These are phyloP conservation scores for Erannis defoliaria DNA, from an alignment of 2,888 invertebrate species.

Conservation along the genomic window DNA sequence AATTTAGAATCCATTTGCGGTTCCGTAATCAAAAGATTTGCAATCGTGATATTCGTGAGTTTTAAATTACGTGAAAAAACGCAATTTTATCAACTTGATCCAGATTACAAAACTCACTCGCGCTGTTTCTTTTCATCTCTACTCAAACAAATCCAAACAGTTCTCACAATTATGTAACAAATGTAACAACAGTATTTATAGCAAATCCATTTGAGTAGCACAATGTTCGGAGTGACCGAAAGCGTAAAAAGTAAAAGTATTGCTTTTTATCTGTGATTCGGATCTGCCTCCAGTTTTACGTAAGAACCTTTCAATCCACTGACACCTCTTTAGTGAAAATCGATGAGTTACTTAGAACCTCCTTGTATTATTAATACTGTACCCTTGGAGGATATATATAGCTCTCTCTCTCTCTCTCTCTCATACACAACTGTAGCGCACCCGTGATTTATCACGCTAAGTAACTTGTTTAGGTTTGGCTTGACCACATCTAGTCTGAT, in stretches of 20 bases:
- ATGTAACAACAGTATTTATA: conserved; percentile 20
- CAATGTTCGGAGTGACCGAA: conserved; percentile 51
- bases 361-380: not conserved
- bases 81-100: not conserved
- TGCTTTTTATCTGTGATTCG: conserved; percentile 57
- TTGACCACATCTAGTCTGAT: too few species aligned
- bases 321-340: conserved; percentile 22
- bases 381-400: too few species aligned
- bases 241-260: conserved; percentile 76
- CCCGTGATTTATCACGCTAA: too few species aligned
- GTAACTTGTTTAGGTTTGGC: too few species aligned
- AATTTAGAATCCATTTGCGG: conserved; percentile 5
- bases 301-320: conserved; percentile 56
- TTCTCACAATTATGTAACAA: conserved; percentile 34
- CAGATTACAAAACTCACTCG: not conserved
- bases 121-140: not conserved
- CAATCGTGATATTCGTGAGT: conserved; percentile 2
- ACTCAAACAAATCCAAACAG: conserved; percentile 10
- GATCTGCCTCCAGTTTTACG: conserved; percentile 71
- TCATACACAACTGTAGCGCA: too few species aligned
- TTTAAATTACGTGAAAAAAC: not conserved
- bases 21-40: conserved; percentile 15
- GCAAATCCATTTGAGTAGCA: conserved; percentile 42
- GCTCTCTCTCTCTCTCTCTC: too few species aligned
- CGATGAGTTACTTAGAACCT: conserved; percentile 2